phyloP scores from a whole-genome alignment of 1,140 invertebrate species.

The Caenorhabditis remanei region DNA sequence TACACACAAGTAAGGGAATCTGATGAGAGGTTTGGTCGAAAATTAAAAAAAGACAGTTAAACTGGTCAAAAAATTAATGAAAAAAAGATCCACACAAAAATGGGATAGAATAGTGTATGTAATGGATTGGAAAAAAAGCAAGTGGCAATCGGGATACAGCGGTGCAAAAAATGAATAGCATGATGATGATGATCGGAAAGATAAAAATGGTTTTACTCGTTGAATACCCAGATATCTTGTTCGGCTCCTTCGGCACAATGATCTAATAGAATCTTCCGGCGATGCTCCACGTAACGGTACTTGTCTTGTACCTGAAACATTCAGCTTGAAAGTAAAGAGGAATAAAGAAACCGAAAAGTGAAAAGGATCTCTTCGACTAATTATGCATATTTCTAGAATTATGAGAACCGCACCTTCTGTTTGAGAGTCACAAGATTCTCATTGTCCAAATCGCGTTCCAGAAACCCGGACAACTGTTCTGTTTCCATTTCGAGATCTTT shows the following conservation, averaged over 20 bases:
- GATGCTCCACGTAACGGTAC: slow-evolving; percentile 96
- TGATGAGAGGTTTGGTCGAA: not conserved
- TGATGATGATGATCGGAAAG: not conserved
- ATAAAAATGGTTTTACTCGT: not conserved
- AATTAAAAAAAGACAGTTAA: not conserved
- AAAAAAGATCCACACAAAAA: slow-evolving; percentile 1
- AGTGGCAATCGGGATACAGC: too few species aligned
- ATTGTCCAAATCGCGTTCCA: slow-evolving; percentile 96
- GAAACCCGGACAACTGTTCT: slow-evolving; percentile 94
- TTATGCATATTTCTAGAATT: not conserved
- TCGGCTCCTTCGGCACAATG: slow-evolving; percentile 98
- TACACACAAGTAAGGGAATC: not conserved
- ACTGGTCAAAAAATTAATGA: slow-evolving; percentile 6
- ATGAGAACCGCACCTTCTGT: slow-evolving; percentile 83
- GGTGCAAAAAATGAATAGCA: not conserved
- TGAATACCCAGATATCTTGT: slow-evolving; percentile 90
- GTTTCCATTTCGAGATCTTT: slow-evolving; percentile 94
- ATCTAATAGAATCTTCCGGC: slow-evolving; percentile 91
- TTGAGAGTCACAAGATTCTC: slow-evolving; percentile 96
- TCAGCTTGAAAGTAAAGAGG: not conserved
- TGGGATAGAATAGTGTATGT: not conserved
- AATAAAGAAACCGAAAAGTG: not conserved
- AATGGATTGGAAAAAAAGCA: not conserved
- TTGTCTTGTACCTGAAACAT: slow-evolving; percentile 88
- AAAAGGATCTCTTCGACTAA: too few species aligned